A percentile compares a stretch with the other conserved stretches of the same genome.
These are phyloP conservation scores for Pygoscelis adeliae DNA, from an alignment of 2,113 vertebrate genomes.

Conservation along the genomic window DNA sequence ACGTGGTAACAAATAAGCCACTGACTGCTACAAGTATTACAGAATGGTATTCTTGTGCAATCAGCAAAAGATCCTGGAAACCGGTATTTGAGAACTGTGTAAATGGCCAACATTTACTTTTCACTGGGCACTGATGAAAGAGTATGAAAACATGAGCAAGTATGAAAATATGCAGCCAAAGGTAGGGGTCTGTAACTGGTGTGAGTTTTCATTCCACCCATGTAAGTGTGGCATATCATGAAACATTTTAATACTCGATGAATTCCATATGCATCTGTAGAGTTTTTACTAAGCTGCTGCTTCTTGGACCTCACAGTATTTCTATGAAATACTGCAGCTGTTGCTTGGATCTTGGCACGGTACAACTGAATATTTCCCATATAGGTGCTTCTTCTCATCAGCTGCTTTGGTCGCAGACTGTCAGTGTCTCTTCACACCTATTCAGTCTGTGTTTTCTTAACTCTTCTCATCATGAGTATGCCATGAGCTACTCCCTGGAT, in stretches of 20 bases:
- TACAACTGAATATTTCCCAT: not conserved
- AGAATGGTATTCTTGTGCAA: not conserved
- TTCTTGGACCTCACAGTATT: not conserved
- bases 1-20: not conserved
- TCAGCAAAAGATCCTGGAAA: not conserved
- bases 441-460: not conserved
- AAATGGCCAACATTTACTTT: not conserved
- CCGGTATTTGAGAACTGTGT: not conserved
- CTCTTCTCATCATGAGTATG: not conserved
- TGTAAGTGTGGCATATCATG: not conserved
- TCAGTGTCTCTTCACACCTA: not conserved
- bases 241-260: not conserved
- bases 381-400: not conserved
- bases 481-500: not conserved
- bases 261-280: not conserved
- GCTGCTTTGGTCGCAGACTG: not conserved
- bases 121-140: not conserved
- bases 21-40: not conserved
- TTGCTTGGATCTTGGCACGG: not conserved
- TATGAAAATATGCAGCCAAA: not conserved
- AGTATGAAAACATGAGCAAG: not conserved
- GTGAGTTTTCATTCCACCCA: not conserved
- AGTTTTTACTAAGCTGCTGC: not conserved
- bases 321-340: slow-evolving; percentile 2
- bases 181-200: not conserved